These are phyloP conservation scores for Vesta saturnalis DNA, from an alignment of 2,888 invertebrate species.

Conservation along the genomic window DNA sequence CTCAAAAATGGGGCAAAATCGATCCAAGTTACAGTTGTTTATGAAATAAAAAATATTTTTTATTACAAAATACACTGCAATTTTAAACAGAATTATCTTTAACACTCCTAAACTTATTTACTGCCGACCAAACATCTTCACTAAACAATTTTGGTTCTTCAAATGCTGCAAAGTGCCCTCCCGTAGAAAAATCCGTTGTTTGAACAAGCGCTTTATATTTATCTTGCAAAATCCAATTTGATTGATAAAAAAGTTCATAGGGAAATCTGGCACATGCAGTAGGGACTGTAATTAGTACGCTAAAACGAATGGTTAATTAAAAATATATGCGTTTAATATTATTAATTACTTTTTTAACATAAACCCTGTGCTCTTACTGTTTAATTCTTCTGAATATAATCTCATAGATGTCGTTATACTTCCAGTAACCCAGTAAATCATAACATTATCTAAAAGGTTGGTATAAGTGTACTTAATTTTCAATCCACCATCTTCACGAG, in stretches of 20 bases:
- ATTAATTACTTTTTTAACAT: neutral
- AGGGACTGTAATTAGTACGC: slow-evolving; percentile 74
- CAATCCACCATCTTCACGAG: slow-evolving; percentile 73
- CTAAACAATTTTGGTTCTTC: slow-evolving; percentile 78
- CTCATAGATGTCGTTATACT: slow-evolving; percentile 80
- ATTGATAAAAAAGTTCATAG: slow-evolving; percentile 70
- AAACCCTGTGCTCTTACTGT: slow-evolving; percentile 26
- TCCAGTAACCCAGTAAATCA: slow-evolving; percentile 83
- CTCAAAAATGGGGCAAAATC: too few species aligned
- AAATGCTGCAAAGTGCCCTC: slow-evolving; percentile 88
- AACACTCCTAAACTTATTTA: slow-evolving; percentile 50
- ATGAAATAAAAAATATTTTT: too few species aligned
- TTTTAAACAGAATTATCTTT: too few species aligned
- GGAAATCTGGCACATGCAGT: slow-evolving; percentile 79
- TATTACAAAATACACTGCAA: too few species aligned
- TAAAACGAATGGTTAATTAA: slow-evolving; percentile 56
- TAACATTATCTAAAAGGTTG: slow-evolving; percentile 79
- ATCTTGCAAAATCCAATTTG: slow-evolving; percentile 67
- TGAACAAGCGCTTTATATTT: slow-evolving; percentile 73
- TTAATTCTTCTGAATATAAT: slow-evolving; percentile 75
- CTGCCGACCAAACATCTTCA: slow-evolving; percentile 73
- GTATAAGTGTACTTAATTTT: slow-evolving; percentile 73
- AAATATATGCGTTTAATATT: neutral
- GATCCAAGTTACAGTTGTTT: too few species aligned
- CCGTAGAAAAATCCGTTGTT: slow-evolving; percentile 71